Evolutionary conservation across 2,797 vertebrate species (phyloP).

Genomic region (Macropus fuliginosus): DNA sequence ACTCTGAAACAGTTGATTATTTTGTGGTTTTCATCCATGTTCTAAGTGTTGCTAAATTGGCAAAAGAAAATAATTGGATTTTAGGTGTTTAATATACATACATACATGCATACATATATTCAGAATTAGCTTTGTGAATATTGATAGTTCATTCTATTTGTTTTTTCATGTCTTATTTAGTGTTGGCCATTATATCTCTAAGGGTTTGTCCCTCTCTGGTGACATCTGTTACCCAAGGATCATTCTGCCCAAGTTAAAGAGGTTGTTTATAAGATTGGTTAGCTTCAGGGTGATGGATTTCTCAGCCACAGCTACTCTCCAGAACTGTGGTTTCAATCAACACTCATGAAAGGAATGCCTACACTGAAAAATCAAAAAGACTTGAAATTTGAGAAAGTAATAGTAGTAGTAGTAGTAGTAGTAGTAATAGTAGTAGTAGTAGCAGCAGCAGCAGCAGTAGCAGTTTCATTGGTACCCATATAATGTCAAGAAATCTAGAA

Average conservation of each 20-base stretch:
- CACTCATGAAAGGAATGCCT: not conserved
- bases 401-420: not conserved
- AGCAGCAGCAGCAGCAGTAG: not conserved
- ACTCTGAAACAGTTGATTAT: constrained; percentile 3
- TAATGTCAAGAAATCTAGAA: too few relatives aligned
- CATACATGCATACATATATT: not conserved
- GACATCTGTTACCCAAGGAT: not conserved
- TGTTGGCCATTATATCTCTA: not conserved
- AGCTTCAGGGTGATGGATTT: not conserved
- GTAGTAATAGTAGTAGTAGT: too few relatives aligned
- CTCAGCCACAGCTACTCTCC: not conserved
- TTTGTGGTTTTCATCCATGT: constrained; percentile 17
- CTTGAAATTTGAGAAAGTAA: not conserved
- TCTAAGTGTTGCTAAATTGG: constrained; percentile 31
- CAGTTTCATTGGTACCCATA: too few relatives aligned
- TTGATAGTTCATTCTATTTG: constrained; percentile 4
- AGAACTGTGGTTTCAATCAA: not conserved
- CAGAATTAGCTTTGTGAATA: constrained; percentile 16
- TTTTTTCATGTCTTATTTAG: not conserved
- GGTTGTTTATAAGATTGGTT: not conserved
- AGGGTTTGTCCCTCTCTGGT: not conserved
- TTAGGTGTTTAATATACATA: not conserved
- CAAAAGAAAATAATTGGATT: constrained; percentile 53
- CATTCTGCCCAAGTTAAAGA: not conserved
- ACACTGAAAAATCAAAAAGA: not conserved